Base-by-base conservation (phyloP, 2,888 invertebrate genomes). In the Daptonema setosum region DNA sequence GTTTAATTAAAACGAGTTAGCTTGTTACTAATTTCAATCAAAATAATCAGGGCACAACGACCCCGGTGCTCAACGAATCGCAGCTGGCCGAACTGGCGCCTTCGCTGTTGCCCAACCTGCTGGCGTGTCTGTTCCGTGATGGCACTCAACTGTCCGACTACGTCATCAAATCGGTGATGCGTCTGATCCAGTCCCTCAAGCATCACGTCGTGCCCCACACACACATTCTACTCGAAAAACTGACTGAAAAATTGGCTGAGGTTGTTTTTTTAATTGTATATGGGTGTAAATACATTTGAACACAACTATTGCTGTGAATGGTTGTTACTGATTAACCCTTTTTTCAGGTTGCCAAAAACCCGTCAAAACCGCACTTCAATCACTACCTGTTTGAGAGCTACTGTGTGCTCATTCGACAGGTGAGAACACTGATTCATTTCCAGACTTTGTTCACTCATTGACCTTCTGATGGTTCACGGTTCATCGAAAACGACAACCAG, bases 331-430 rank as follows among this genome's bases (percentile, higher is more conserved):
- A 5, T 47, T 35, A 20, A 20, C 24, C 5, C 47, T 47, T 47
- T 8, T 50, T 25, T 25, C 50, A 43, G 43, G 26, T 57, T 24
- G 63, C 65, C 2, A 65, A 85, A 75, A 95, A 93, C 76, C 77
- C 95, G 0, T 86, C 85, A 66, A 85, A 88, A 66, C 95, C 97
- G 0, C 86, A 91, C 71, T 95, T 95, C 76, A 95, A 95, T 76
- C 97, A 99, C 72, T 97, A 85, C 73, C 77, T 99, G 43, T 97
- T 99, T 71, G 97, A 99, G 76, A 85, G 87, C 0, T 76, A 97
- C 47, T 85, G 90, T 28, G 75, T 97, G 5, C 67, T 74, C 29
- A 72, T 78, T 30, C 66, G 69, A 52, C 65, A 65, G 63, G 66
- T 64, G 41, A 2, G 25, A 2, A 35, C n/a, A n/a, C n/a, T n/a